Conservation (phyloP, 2,888 invertebrate genomes). For the Tenthredo mesomela region DNA sequence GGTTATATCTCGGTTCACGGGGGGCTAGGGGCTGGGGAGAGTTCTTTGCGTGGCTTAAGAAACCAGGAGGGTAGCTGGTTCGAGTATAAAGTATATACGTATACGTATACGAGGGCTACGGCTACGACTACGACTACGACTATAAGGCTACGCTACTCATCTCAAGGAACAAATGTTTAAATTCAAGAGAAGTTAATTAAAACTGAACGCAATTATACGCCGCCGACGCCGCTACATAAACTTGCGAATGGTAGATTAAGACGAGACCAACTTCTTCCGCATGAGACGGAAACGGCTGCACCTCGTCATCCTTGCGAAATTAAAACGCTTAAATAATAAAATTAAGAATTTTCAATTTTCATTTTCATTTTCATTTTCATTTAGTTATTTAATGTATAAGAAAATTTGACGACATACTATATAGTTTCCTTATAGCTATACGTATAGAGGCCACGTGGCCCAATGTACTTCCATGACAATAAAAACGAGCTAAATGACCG, state of each 20-base stretch:
- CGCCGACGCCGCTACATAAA: slow-evolving; percentile 63
- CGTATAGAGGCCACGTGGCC: background rate
- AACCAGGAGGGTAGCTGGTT: slow-evolving; percentile 1
- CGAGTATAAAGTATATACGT: no score
- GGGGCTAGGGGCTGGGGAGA: background rate
- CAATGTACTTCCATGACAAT: background rate
- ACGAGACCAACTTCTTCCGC: slow-evolving; percentile 59
- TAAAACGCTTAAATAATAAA: background rate
- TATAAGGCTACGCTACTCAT: slow-evolving; percentile 58
- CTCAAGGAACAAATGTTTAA: slow-evolving; percentile 68
- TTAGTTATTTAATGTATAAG: background rate
- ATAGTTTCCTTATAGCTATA: no score
- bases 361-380: no score
- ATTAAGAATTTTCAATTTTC: background rate
- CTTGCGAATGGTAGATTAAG: slow-evolving; percentile 65
- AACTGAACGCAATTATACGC: slow-evolving; percentile 70
- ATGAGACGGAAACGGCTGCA: background rate
- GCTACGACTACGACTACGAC: background rate
- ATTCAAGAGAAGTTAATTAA: slow-evolving; percentile 72
- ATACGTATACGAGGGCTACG: background rate
- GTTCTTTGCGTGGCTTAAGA: slow-evolving; percentile 21
- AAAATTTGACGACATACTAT: background rate
- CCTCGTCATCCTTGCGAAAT: slow-evolving; percentile 1
- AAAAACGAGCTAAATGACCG: slow-evolving; percentile 33
- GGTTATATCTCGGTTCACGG: background rate